Evolutionary conservation across 2,797 vertebrate species (phyloP), one percentile per base, ranked within the genome.

Genomic region (Chloroceryle inda): DNA sequence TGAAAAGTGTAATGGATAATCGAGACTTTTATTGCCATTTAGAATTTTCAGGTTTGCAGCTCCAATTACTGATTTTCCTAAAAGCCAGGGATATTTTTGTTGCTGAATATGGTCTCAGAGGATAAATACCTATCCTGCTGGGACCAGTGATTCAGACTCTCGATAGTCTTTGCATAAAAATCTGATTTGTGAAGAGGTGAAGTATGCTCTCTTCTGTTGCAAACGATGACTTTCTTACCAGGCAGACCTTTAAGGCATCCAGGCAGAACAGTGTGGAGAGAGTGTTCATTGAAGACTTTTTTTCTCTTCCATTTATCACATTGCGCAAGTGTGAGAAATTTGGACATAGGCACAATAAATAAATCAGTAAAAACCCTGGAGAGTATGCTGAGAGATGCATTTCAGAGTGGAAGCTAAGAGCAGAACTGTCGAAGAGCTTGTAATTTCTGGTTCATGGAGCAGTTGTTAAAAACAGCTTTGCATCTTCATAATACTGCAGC

Each of bases 381-480:
- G 27, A 22, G 7, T 59, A 7, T 85, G n/a, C 64, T 83, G 72
- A n/a, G 38, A 78, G 56, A 55, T 67, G 35, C 31, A 29, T 55
- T 77, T 64, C 26, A 40, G n/a, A 85, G 49, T 47, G 24, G 55
- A 31, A n/a, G 67, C 35, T 58, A 58, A 93, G 82, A 74, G 76
- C 66, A 62, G 73, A 75, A 74, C 27, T 38, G 40, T 47, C 55
- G 61, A 88, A 82, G 85, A 92, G 42, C 66, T 37, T 75, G 35
- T 93, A 12, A 52, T 52, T 95, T 94, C 72, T 45, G 92, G 83
- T 77, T 86, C 63, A 61, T 50, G 80, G 76, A 40, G 9, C 75
- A 49, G 29, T 38, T 59, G 31, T 89, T 89, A 88, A 89, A 91
- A 89, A 50, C 19, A 21, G 15, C 59, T 95, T 92, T 71, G 61